Percentiles rank a stretch among this genome's conserved stretches.
phyloP scores from a whole-genome alignment of 1,140 invertebrate genomes.

The Nylanderia fulva region DNA sequence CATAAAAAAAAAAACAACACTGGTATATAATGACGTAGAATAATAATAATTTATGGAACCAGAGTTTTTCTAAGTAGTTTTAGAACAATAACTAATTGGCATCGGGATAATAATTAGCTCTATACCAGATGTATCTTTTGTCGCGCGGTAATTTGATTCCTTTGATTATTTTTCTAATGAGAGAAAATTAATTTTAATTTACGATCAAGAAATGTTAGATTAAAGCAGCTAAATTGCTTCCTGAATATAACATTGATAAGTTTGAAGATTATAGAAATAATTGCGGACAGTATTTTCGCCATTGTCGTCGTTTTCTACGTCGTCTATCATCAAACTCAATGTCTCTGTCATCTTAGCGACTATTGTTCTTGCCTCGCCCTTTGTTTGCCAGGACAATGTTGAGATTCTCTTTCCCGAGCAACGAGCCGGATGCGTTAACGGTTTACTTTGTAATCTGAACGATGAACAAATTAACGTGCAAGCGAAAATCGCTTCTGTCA shows the following conservation, averaged over 20 bases:
- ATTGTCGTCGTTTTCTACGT: slow-evolving; percentile 11
- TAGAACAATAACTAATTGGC: slow-evolving; percentile 57
- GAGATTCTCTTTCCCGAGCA: slow-evolving; percentile 63
- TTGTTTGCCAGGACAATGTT: slow-evolving; percentile 51
- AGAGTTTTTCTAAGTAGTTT: slow-evolving; percentile 54
- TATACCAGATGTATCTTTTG: not conserved
- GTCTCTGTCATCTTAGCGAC: slow-evolving; percentile 51
- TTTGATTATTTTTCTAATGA: not conserved
- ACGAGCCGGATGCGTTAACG: slow-evolving; percentile 13
- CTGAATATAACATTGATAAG: not conserved
- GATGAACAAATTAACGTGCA: slow-evolving; percentile 1
- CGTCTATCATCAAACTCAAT: slow-evolving; percentile 28
- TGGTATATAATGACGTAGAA: slow-evolving; percentile 56
- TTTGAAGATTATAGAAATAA: slow-evolving; percentile 19
- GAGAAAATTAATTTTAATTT: slow-evolving; percentile 13
- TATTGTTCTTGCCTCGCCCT: slow-evolving; percentile 29
- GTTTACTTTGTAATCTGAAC: not conserved
- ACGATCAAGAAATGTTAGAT: not conserved
- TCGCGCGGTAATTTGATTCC: not conserved
- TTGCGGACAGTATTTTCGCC: slow-evolving; percentile 35
- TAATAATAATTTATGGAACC: slow-evolving; percentile 35
- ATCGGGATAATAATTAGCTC: not conserved
- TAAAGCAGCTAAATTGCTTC: slow-evolving; percentile 8
- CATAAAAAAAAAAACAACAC: slow-evolving; percentile 55
- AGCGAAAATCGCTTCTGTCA: slow-evolving; percentile 25